Evolutionary conservation across 2,113 vertebrate species (phyloP), one percentile per base, ranked within the genome.

Genomic region (Canis aureus): DNA sequence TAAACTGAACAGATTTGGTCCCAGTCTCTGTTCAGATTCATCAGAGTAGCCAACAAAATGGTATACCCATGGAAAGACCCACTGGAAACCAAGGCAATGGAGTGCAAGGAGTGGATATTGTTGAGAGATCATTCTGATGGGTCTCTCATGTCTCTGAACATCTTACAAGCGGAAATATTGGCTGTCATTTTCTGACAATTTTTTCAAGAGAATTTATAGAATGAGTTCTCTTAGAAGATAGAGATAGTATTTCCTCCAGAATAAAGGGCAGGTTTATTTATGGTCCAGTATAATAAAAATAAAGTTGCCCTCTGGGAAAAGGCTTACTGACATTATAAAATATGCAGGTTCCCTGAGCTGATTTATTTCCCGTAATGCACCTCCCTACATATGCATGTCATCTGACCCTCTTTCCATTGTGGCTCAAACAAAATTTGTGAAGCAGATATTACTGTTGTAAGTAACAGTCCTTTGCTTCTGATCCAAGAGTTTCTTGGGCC

Each of bases 131-230:
- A 17, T 27, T 66, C 9, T 19, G 3, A 13, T 25, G 23, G 1
- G 2, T 51, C 13, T 55, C n/a, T 81, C 27, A 17, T 49, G 22
- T 53, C 53, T 60, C 17, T 76, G 53, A 29, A 67, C 19, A 20
- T 74, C 25, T 60, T 76, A 27, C 17, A 57, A 64, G n/a, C 0
- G 43, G 59, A 66, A 25, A 2, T 32, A 57, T 8, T 69, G 3
- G 17, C 12, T 78, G 3, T n/a, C 20, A 60, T 78, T 85, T 38
- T 76, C 17, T 79, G 22, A 89, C 17, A 92, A 59, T 80, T 1
- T 76, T 94, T 71, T 87, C n/a, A 90, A 93, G 35, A 88, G 20
- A 49, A 84, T 17, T 91, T 83, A 53, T 22, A 17, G 38, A 89
- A 79, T 20, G 69, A 87, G 78, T 85, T 60, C 2, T 66, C 55